Base-by-base conservation (phyloP, 2,888 invertebrate species). In the Macrostomum cliftonense region DNA sequence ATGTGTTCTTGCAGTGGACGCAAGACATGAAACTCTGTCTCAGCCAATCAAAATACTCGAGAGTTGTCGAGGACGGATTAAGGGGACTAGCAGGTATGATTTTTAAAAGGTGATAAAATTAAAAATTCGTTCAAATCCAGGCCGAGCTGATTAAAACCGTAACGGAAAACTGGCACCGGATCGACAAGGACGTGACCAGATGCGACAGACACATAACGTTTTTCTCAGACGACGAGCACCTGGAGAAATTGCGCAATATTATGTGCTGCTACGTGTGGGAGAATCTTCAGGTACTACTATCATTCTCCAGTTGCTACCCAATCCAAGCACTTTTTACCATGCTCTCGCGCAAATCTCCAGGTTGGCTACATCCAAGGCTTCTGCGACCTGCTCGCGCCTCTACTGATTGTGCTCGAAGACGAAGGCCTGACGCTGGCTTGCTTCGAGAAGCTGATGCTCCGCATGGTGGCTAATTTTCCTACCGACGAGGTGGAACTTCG, bases 221-320 rank as follows among this genome's bases (percentile, higher is more conserved):
- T 72, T 93, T 91, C 69, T 82, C 80, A 4, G 28, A 28, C 9
- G 28, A 28, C 42, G 80, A 82, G 54, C 91, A 91, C 71, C 74
- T 91, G 57, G 87, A 89, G 61, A 89, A 89, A 67, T 73, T 91
- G 28, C 75, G 88, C 49, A 88, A 89, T 71, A 81, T 93, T 48
- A 89, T 93, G 81, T 88, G 88, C 80, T 87, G 87, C 82, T 87
- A 72, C 77, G 89, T 93, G 2, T 91, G 89, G 86, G 84, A 89
- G 64, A 84, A 91, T 66, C 72, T 93, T 57, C 86, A 89, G 45
- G 78, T 28, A 9, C 4, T n/a, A n/a, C n/a, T n/a, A n/a, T n/a
- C n/a, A n/a, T n/a, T n/a, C n/a, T n/a, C n/a, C n/a, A n/a, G n/a
- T n/a, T n/a, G n/a, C n/a, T n/a, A n/a, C n/a, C n/a, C n/a, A n/a